Evolutionary conservation across 2,888 invertebrate genomes (phyloP).

Genomic region (Drosophila putrida): DNA sequence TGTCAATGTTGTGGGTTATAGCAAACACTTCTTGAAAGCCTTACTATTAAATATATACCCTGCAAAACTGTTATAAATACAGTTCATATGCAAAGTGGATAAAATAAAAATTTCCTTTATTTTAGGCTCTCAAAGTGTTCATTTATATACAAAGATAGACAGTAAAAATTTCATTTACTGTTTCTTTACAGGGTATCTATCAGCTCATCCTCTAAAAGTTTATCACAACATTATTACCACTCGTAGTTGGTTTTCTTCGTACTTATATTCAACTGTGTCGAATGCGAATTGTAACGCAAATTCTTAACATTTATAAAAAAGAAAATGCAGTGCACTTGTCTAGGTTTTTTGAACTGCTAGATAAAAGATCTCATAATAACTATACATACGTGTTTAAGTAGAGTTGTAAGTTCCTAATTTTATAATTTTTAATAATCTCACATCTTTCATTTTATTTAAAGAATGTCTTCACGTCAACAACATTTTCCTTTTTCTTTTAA

Average conservation of each 20-base stretch:
- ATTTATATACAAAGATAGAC: no score
- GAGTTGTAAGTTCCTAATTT: no score
- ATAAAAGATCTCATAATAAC: neutral
- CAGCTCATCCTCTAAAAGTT: neutral
- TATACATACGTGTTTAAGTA: no score
- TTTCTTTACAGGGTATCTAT: neutral
- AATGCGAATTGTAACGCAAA: slow-evolving; percentile 26
- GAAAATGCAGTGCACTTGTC: neutral
- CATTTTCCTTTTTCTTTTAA: no score
- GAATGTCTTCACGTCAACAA: no score
- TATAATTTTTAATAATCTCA: no score
- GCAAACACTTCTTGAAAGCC: neutral
- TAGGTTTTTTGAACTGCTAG: neutral
- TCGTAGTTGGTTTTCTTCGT: neutral
- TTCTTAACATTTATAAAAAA: slow-evolving; percentile 20
- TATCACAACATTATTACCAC: neutral
- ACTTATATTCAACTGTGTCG: slow-evolving; percentile 19
- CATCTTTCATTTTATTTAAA: no score
- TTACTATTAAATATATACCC: neutral
- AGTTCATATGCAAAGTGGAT: no score
- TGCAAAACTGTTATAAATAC: neutral
- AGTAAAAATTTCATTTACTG: neutral
- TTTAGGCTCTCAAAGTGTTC: no score
- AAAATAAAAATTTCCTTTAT: no score
- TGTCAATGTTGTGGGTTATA: slow-evolving; percentile 2